Conservation (phyloP, 2,113 vertebrate genomes). For the Tragelaphus buxtoni region DNA sequence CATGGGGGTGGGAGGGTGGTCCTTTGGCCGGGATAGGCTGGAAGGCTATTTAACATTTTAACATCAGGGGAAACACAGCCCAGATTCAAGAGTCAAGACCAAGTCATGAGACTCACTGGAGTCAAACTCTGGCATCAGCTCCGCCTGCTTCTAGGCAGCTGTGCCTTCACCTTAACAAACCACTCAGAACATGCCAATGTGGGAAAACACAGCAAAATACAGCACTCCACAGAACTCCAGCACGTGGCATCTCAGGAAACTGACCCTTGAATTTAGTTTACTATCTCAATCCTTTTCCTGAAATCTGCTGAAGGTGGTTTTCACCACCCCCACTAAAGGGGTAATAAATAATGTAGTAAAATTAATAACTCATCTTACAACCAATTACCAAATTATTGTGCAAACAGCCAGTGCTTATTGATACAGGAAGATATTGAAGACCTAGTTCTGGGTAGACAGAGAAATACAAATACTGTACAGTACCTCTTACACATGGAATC, state of each 20-base stretch:
- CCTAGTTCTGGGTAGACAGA: neutral
- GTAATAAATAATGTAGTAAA: neutral
- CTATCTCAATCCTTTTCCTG: neutral
- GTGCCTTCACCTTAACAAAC: constrained; percentile 35
- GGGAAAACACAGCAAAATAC: constrained; percentile 8
- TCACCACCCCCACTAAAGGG: neutral
- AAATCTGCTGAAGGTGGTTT: neutral
- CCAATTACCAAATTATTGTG: neutral
- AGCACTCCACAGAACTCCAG: neutral
- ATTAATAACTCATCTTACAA: constrained; percentile 26
- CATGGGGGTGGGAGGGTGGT: constrained; percentile 63
- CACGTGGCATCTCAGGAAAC: neutral
- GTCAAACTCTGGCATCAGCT: constrained; percentile 48
- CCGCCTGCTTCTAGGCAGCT: constrained; percentile 58
- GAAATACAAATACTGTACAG: neutral
- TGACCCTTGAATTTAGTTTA: neutral
- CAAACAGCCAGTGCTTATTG: constrained; percentile 2
- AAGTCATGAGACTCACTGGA: constrained; percentile 70
- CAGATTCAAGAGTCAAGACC: constrained; percentile 57
- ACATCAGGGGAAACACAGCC: constrained; percentile 63
- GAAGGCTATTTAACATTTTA: constrained; percentile 61
- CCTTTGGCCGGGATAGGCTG: constrained; percentile 65
- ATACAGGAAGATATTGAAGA: neutral
- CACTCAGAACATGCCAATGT: neutral
- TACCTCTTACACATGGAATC: neutral